Percentiles rank a stretch among this genome's conserved stretches.
phyloP scores from a whole-genome alignment of 2,797 vertebrate species.

The Falco naumanni region DNA sequence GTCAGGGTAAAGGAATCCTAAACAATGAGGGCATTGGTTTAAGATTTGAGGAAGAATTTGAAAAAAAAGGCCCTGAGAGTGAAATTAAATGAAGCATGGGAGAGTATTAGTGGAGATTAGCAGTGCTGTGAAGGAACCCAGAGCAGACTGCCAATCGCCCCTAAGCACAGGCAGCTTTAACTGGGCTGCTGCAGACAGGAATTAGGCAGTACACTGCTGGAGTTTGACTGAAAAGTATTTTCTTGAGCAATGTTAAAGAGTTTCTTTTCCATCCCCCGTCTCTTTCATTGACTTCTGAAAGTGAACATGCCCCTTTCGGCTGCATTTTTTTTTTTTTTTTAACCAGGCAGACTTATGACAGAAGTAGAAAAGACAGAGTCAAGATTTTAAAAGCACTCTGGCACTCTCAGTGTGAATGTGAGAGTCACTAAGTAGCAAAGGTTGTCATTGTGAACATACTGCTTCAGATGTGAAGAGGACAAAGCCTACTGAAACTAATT shows the following conservation, averaged over 20 bases:
- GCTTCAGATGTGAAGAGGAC: not conserved
- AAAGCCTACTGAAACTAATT: not conserved
- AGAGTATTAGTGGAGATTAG: slow-evolving; percentile 76
- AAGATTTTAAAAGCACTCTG: not conserved
- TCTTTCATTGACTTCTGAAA: slow-evolving; percentile 50
- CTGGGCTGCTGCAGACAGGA: slow-evolving; percentile 54
- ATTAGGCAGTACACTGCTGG: slow-evolving; percentile 23
- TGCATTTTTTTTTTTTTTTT: not conserved
- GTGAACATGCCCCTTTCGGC: not conserved
- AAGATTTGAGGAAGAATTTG: slow-evolving; percentile 73
- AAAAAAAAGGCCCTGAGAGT: slow-evolving; percentile 66
- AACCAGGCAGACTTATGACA: not conserved
- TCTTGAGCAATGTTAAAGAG: slow-evolving; percentile 18
- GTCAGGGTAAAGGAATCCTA: slow-evolving; percentile 74
- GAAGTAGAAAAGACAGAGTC: not conserved
- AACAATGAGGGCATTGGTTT: slow-evolving; percentile 75
- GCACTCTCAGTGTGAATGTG: not conserved
- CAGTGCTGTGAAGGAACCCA: slow-evolving; percentile 63
- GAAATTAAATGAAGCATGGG: slow-evolving; percentile 76
- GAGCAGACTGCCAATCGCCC: slow-evolving; percentile 65
- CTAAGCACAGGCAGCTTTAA: slow-evolving; percentile 64
- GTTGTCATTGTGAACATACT: not conserved
- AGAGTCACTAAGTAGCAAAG: not conserved
- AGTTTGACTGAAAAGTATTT: slow-evolving; percentile 55
- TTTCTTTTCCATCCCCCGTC: not conserved